phyloP scores from a whole-genome alignment of 2,113 vertebrate genomes.

The Rhea pennata region DNA sequence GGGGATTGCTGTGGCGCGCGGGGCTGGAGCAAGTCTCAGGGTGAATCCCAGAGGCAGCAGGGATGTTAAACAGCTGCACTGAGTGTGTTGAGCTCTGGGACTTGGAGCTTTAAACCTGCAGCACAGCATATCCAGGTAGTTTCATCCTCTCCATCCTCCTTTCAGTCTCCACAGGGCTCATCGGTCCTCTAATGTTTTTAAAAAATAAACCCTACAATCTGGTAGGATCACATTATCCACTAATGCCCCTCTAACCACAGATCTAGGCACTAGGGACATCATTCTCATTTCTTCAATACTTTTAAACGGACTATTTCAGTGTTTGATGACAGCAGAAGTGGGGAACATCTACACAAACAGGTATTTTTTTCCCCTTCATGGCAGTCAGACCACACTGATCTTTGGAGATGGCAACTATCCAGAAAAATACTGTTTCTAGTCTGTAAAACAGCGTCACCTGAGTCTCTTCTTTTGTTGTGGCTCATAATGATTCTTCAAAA shows the following conservation, averaged over 20 bases:
- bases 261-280: neutral
- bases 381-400: neutral
- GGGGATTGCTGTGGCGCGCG: neutral
- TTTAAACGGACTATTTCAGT: neutral
- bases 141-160: neutral
- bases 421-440: neutral
- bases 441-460: neutral
- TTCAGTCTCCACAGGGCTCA: neutral
- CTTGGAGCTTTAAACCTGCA: neutral
- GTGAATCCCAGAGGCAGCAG: neutral
- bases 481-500: neutral
- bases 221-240: neutral
- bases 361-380: neutral
- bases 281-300: neutral
- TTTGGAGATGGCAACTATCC: neutral
- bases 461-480: neutral
- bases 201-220: neutral
- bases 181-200: neutral
- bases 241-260: neutral
- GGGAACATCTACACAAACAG: neutral
- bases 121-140: neutral
- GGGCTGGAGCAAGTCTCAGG: neutral
- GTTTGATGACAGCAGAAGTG: neutral
- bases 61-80: constrained; percentile 22
- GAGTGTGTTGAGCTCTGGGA: neutral